These are phyloP conservation scores for Sebastolobus alascanus DNA, from an alignment of 2,797 vertebrate species.

Conservation along the genomic window DNA sequence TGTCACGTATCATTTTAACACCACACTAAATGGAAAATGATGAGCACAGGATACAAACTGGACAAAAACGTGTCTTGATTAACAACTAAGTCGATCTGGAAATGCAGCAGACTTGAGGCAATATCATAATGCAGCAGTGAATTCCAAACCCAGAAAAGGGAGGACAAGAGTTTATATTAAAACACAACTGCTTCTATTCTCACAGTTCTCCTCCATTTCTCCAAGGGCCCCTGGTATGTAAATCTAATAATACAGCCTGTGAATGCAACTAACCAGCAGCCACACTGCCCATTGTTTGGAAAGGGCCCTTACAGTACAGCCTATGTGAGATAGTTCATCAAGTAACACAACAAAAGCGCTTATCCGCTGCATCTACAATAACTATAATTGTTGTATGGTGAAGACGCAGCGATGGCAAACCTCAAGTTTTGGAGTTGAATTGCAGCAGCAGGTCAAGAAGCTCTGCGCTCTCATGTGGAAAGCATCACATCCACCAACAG, in stretches of 20 bases:
- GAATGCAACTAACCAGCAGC: slow-evolving; percentile 62
- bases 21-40: slow-evolving; percentile 6
- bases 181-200: slow-evolving; percentile 69
- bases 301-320: slow-evolving; percentile 60
- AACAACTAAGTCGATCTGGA: slow-evolving; percentile 18
- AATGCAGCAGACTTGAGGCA: slow-evolving; percentile 32
- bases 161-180: slow-evolving; percentile 54
- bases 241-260: slow-evolving; percentile 75
- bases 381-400: slow-evolving; percentile 47
- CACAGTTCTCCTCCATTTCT: slow-evolving; percentile 59
- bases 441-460: slow-evolving; percentile 73
- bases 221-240: slow-evolving; percentile 70
- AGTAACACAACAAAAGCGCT: slow-evolving; percentile 25
- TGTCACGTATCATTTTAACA: slow-evolving; percentile 5
- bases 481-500: slow-evolving; percentile 76
- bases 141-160: slow-evolving; percentile 44
- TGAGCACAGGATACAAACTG: background rate
- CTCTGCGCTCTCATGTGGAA: slow-evolving; percentile 78
- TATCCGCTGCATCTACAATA: slow-evolving; percentile 25
- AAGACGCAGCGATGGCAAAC: slow-evolving; percentile 62
- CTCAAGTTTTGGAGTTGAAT: slow-evolving; percentile 64
- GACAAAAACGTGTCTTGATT: background rate
- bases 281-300: slow-evolving; percentile 65
- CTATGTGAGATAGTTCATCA: slow-evolving; percentile 40
- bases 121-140: slow-evolving; percentile 42